Conservation (phyloP, 2,888 invertebrate species). For the Tetragonula carbonaria region DNA sequence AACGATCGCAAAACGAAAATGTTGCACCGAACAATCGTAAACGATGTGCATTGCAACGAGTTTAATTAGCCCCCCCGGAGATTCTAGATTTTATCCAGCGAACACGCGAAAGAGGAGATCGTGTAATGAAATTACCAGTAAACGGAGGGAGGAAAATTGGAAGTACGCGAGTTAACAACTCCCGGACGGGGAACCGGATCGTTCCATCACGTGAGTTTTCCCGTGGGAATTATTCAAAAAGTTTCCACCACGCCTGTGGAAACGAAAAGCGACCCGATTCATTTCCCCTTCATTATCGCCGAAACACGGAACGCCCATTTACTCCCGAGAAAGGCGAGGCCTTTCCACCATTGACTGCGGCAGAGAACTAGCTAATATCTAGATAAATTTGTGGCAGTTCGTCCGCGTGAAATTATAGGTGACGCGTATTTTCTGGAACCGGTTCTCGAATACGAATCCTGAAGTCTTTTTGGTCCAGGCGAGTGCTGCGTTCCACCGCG, state of each 20-base stretch:
- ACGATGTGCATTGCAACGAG: too few relatives aligned
- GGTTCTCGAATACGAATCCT: conserved; percentile 50
- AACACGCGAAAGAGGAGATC: too few relatives aligned
- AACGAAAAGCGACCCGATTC: background rate
- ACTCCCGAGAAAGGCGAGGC: too few relatives aligned
- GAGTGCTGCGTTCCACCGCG: background rate
- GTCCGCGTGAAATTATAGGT: conserved; percentile 50
- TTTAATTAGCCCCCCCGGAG: background rate
- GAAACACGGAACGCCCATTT: background rate
- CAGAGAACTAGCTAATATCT: conserved; percentile 12
- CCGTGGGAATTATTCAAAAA: background rate
- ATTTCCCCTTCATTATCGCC: background rate
- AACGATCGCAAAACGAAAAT: background rate
- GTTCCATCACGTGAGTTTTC: background rate
- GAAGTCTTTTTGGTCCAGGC: conserved; percentile 33
- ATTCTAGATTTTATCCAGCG: background rate
- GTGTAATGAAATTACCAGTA: background rate
- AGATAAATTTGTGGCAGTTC: conserved; percentile 50
- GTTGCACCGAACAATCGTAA: background rate
- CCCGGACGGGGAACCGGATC: background rate
- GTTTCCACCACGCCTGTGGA: background rate
- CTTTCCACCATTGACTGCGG: background rate
- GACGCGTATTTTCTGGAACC: conserved; percentile 58
- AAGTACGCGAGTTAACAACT: background rate
- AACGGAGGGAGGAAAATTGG: background rate